Evolutionary conservation across 1,140 invertebrate species (phyloP).

Genomic region (Pemphigus obesinymphae): DNA sequence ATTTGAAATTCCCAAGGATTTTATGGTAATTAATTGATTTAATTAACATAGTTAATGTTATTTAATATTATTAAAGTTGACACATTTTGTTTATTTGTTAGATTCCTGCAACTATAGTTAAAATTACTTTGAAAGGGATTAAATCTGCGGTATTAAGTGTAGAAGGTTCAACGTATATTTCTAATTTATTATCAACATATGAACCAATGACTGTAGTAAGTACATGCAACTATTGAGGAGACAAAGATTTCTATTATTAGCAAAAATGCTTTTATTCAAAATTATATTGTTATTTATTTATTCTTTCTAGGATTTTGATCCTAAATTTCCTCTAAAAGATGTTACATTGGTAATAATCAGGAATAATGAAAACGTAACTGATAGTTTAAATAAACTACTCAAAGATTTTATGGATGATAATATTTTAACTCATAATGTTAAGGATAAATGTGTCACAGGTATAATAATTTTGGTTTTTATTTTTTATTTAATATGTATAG

Average conservation of each 20-base stretch:
- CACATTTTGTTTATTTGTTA: background rate
- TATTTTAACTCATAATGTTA: background rate
- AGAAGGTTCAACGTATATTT: background rate
- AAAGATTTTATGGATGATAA: background rate
- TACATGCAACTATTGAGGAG: background rate
- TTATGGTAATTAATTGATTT: background rate
- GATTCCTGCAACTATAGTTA: background rate
- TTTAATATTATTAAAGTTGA: background rate
- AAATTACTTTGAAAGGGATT: conserved; percentile 2
- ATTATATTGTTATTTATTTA: background rate
- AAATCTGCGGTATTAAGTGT: background rate
- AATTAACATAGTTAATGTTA: background rate
- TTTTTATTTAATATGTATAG: too few species aligned
- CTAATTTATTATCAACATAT: conserved; percentile 10
- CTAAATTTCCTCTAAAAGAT: background rate
- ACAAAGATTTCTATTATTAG: background rate
- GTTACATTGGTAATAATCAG: background rate
- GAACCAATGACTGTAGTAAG: conserved; percentile 16
- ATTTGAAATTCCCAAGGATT: background rate
- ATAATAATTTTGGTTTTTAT: background rate
- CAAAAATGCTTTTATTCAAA: too few species aligned
- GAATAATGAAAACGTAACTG: conserved; percentile 15
- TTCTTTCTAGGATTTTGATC: conserved; percentile 13
- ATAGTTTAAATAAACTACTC: background rate
- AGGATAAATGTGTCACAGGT: background rate